Evolutionary conservation across 2,797 vertebrate species (phyloP), one percentile per base, ranked within the genome.

Genomic region (Hydrocynus forskahlii): DNA sequence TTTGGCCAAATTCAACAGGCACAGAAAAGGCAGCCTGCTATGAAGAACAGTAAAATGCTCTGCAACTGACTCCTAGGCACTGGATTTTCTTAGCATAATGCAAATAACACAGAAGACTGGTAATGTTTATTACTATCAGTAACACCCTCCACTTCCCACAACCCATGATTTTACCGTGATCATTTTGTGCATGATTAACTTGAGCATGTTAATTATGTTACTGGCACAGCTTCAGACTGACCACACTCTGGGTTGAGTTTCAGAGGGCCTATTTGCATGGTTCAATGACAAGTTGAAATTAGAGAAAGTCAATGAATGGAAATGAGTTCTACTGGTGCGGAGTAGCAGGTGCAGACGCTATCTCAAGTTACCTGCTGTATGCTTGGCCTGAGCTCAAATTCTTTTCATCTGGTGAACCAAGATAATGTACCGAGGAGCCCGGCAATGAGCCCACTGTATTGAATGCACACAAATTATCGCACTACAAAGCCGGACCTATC

Each of bases 241-340:
- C 17, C 43, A 50, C 25, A 38, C 19, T 54, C 54, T 74, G 17
- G 54, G 55, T 45, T 14, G 54, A 64, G 25, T 13, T 79, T 54
- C 35, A 23, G 10, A 52, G 17, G 59, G 40, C 43, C 19, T 35
- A 67, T 66, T 67, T 74, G 21, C 35, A 21, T 57, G 19, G 57
- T 75, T 80, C 79, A 75, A 19, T 80, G 17, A 59, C 25, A n/a
- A 75, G 40, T 40, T 75, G 62, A 38, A 68, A 45, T 67, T 75
- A 52, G n/a, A 25, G 60, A 64, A 62, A 23, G 66, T 68, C 68
- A 40, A n/a, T 35, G 16, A 8, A 40, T 52, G 43, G 12, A 79
- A 17, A 71, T 72, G 52, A 54, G 57, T 50, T 40, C 10, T 50
- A 16, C 38, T 62, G 55, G 40, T 67, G 3, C 35, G 13, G 59